These are phyloP conservation scores for Tapirus indicus DNA, from an alignment of 2,797 vertebrate genomes.

Conservation along the genomic window DNA sequence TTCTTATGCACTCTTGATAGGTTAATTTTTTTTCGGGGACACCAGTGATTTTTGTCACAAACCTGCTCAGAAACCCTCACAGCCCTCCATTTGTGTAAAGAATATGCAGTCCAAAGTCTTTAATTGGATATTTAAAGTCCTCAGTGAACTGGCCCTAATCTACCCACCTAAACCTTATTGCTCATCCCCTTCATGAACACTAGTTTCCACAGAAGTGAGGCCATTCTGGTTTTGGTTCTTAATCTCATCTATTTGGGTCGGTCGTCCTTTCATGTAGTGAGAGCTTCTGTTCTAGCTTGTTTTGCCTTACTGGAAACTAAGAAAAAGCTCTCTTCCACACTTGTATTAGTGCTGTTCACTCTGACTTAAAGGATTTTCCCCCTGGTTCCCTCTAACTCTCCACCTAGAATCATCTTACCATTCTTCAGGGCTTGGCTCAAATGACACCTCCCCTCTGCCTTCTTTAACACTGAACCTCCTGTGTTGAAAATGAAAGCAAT, in stretches of 20 bases:
- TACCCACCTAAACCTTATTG: rapidly evolving
- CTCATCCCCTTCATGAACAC: rapidly evolving
- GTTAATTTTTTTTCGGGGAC: neutral
- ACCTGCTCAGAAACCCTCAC: neutral
- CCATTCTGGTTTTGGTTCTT: rapidly evolving
- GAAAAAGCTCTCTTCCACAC: no score
- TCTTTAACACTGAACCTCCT: rapidly evolving
- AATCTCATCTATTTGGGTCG: rapidly evolving
- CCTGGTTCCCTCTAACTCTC: neutral
- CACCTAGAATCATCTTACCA: rapidly evolving
- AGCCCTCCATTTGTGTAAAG: neutral
- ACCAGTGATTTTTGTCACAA: neutral
- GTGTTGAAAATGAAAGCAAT: no score
- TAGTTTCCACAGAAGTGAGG: rapidly evolving
- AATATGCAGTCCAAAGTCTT: rapidly evolving
- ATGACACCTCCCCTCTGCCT: rapidly evolving
- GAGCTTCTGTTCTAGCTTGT: neutral
- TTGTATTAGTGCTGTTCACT: neutral
- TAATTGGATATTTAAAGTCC: neutral
- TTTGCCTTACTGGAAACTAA: neutral
- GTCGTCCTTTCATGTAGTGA: rapidly evolving
- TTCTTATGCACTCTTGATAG: rapidly evolving
- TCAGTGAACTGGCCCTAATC: rapidly evolving
- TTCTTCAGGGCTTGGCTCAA: no score
- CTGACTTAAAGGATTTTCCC: neutral